These are phyloP conservation scores for Rattus norvegicus DNA, from an alignment of 2,113 vertebrate species.

Conservation along the genomic window DNA sequence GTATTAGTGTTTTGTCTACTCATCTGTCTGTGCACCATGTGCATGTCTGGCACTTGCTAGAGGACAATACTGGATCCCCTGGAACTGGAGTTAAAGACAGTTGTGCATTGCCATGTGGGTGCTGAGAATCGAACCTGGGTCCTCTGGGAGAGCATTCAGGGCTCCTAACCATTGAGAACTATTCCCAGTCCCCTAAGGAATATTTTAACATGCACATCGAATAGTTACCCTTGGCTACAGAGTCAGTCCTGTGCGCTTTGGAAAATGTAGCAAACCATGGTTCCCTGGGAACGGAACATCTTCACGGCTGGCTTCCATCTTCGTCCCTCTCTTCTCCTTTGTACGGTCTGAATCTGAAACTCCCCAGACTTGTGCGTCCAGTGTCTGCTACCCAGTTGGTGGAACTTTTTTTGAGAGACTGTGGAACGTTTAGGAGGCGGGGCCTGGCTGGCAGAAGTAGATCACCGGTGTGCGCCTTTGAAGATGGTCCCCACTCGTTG, in stretches of 20 bases:
- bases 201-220: background rate
- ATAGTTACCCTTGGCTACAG: background rate
- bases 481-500: background rate
- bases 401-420: background rate
- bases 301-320: rapidly evolving
- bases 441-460: background rate
- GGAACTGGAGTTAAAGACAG: background rate
- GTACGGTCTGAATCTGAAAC: background rate
- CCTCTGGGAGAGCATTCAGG: background rate
- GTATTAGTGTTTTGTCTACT: background rate
- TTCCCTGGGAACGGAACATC: rapidly evolving
- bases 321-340: too few species aligned
- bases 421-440: background rate
- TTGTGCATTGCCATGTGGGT: background rate
- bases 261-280: rapidly evolving
- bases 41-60: background rate
- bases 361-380: background rate
- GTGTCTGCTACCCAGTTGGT: background rate
- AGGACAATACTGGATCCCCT: background rate
- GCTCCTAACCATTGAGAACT: background rate
- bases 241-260: background rate
- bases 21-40: background rate
- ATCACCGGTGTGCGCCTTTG: background rate
- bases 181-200: background rate
- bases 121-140: background rate